Evolutionary conservation across 2,888 invertebrate genomes (phyloP), one percentile per base, ranked within the genome.

Genomic region (Linnaemya vulpina): DNA sequence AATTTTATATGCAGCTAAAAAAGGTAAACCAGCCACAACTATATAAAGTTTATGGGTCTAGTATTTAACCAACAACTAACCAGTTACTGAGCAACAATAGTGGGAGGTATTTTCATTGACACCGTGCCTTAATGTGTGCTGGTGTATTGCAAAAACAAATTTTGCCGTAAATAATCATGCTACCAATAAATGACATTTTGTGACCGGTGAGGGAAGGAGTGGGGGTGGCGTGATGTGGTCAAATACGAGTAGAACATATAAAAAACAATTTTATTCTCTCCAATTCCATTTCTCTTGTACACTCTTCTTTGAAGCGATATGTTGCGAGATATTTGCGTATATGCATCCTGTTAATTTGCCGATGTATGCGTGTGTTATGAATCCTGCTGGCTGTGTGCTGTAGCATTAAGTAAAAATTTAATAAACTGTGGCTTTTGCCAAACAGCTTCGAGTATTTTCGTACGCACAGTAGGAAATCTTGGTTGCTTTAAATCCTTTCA

Each of bases 341-440:
- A 30, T 8, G 38, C 8, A 20, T 55, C 43, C 13, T 17, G 13
- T 30, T 15, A 43, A 15, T 20, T 8, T 25, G n/a, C 22, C 10
- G 15, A n/a, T 10, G 30, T 30, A 2, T 46, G 35, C 46, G 43
- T 25, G 15, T 25, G 63, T 25, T 22, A 62, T 35, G 35, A 40
- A 25, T 25, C n/a, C n/a, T 35, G 62, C 17, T 51, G 30, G 7
- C 62, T 35, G 40, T 79, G 62, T 79, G 76, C 62, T 85, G 68
- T 77, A 86, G 86, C 83, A 84, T 84, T 84, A 84, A 83, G 82
- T 87, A 87, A 73, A 82, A 87, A 86, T 87, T 87, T 87, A 87
- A 86, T 86, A 87, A 86, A 87, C 86, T 85, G 74, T 78, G 79
- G 74, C 68, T 83, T 68, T 62, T 43, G 20, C 43, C 40, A 49